Evolutionary conservation across 2,113 vertebrate species (phyloP).

Genomic region (Vulpes lagopus): DNA sequence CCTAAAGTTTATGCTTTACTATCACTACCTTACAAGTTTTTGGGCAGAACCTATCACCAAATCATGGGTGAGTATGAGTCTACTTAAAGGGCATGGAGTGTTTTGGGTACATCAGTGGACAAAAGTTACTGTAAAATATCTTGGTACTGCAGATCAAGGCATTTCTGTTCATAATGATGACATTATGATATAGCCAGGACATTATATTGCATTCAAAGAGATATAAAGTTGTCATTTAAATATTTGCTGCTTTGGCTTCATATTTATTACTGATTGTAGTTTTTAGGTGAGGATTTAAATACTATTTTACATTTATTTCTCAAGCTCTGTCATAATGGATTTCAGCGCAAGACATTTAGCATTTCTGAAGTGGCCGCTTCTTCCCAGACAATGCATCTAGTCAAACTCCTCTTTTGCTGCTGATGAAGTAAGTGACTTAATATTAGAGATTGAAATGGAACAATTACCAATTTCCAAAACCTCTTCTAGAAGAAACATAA

Average conservation of each 20-base stretch:
- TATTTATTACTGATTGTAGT: conserved; percentile 75
- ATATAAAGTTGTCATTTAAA: conserved; percentile 78
- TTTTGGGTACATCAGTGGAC: conserved; percentile 32
- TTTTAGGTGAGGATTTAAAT: conserved; percentile 69
- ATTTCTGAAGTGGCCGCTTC: conserved; percentile 27
- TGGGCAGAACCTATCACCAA: not conserved
- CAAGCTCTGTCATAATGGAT: conserved; percentile 44
- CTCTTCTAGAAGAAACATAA: not conserved
- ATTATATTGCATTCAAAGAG: conserved; percentile 63
- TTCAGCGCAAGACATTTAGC: not conserved
- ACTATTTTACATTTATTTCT: conserved; percentile 64
- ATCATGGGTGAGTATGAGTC: not conserved
- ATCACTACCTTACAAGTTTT: not conserved
- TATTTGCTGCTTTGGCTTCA: conserved; percentile 77
- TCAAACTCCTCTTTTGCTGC: not conserved
- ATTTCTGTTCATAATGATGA: conserved; percentile 69
- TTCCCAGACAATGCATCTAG: not conserved
- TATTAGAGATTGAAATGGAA: not conserved
- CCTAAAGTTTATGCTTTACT: not conserved
- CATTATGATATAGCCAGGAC: conserved; percentile 46
- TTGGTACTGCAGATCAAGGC: conserved; percentile 10
- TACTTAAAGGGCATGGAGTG: not conserved
- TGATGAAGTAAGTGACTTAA: not conserved
- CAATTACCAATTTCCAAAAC: not conserved
- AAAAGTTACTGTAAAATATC: conserved; percentile 62